Conservation (phyloP, 64 coral and sea anemone genomes). For the Platygyra sinensis region DNA sequence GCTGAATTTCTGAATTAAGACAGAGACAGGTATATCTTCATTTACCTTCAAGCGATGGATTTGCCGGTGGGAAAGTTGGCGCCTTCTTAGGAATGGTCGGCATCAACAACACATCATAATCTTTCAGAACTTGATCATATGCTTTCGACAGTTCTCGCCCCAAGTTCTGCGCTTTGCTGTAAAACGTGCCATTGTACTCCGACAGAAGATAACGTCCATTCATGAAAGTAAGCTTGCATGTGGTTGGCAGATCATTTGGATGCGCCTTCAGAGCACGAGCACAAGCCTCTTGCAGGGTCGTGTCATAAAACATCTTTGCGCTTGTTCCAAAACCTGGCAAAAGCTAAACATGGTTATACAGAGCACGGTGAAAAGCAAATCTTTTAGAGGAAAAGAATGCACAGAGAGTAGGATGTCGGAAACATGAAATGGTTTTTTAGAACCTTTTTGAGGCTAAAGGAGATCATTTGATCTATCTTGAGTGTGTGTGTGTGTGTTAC, state of each 20-base stretch:
- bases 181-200: constrained; percentile 77
- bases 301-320: constrained; percentile 58
- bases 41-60: constrained; percentile 49
- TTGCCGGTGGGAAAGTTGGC: background rate
- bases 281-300: constrained; percentile 56
- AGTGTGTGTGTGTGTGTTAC: too few relatives aligned
- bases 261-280: constrained; percentile 57
- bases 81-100: constrained; percentile 69
- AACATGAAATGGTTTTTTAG: too few relatives aligned
- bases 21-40: too few relatives aligned
- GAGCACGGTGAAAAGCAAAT: too few relatives aligned
- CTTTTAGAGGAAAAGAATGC: too few relatives aligned
- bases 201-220: constrained; percentile 56
- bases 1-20: too few relatives aligned
- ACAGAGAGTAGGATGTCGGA: too few relatives aligned
- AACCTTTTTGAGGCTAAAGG: too few relatives aligned
- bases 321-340: constrained; percentile 34
- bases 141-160: constrained; percentile 56
- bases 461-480: too few relatives aligned
- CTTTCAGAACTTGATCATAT: constrained; percentile 47
- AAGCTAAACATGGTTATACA: background rate
- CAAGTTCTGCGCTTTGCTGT: constrained; percentile 80
- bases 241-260: constrained; percentile 46
- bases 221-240: background rate
- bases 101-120: constrained; percentile 79